These are phyloP conservation scores for Hyla sarda DNA, from an alignment of 2,113 vertebrate genomes.

Conservation along the genomic window DNA sequence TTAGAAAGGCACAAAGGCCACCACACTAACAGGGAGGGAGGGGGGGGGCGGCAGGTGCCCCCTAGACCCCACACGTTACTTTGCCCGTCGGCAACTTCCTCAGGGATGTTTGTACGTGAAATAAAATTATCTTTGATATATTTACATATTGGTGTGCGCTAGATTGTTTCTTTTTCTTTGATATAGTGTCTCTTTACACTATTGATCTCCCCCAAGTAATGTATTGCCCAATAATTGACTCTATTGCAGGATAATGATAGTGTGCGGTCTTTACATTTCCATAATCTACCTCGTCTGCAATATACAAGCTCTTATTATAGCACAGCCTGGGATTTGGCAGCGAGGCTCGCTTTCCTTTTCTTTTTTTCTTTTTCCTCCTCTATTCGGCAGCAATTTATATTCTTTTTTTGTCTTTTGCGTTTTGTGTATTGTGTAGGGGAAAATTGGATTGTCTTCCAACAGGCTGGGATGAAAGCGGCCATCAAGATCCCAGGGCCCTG, in stretches of 20 bases:
- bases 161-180: no score
- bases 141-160: no score
- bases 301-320: neutral
- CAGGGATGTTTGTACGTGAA: no score
- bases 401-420: neutral
- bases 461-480: neutral
- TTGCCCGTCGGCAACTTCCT: no score
- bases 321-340: neutral
- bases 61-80: no score
- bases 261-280: constrained; percentile 3
- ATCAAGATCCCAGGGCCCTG: neutral
- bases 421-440: neutral
- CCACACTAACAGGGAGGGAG: no score
- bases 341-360: neutral
- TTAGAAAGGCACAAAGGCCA: no score
- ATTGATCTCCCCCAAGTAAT: constrained; percentile 23
- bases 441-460: neutral
- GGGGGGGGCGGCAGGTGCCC: no score
- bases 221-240: constrained; percentile 31
- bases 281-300: neutral
- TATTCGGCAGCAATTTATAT: constrained; percentile 1
- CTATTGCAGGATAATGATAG: neutral
- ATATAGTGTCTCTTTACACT: no score
- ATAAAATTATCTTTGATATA: no score
- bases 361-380: neutral